Evolutionary conservation across 1,140 invertebrate genomes (phyloP).

Genomic region (Apis mellifera): DNA sequence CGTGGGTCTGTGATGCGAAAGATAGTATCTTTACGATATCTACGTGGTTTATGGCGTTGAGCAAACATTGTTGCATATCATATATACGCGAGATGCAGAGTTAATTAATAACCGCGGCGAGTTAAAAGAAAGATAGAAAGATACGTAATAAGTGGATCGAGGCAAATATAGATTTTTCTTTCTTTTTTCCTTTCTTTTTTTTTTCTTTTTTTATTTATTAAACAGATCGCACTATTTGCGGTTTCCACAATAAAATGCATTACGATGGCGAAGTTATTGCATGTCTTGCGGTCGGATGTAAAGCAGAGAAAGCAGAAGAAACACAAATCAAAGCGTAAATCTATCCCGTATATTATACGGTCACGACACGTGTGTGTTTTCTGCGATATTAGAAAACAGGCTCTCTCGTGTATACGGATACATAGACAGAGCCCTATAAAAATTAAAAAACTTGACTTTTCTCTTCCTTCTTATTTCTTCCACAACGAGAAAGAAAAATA

Average conservation of each 20-base stretch:
- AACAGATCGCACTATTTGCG: neutral
- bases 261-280: slow-evolving; percentile 1
- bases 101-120: neutral
- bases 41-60: neutral
- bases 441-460: neutral
- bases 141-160: neutral
- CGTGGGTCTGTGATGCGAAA: neutral
- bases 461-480: neutral
- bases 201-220: neutral
- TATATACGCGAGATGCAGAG: no score
- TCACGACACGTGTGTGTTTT: no score
- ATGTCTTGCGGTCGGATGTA: neutral
- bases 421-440: neutral
- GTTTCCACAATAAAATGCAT: slow-evolving; percentile 20
- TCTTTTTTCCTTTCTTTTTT: neutral
- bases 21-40: neutral
- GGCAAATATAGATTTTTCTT: neutral
- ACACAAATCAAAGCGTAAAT: slow-evolving; percentile 1
- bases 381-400: neutral
- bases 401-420: no score
- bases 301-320: slow-evolving; percentile 9
- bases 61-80: neutral
- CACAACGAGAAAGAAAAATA: no score
- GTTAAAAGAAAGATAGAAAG: neutral
- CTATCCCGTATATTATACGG: neutral